Conservation (phyloP, 2,888 invertebrate genomes). For the Tryphoninae sp. region DNA sequence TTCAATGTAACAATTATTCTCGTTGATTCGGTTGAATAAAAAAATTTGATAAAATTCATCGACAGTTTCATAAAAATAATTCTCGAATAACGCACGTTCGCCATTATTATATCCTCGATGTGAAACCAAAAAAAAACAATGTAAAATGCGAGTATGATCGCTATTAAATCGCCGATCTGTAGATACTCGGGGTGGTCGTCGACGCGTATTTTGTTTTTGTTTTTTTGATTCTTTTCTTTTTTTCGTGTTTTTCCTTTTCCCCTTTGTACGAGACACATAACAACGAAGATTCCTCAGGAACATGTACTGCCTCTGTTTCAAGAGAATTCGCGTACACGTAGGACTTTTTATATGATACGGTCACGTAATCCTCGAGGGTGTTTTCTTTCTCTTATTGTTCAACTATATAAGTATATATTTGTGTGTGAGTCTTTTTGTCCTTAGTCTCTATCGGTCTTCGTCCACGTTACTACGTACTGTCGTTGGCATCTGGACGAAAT, state of each 20-base stretch:
- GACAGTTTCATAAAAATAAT: too few species aligned
- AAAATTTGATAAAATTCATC: too few species aligned
- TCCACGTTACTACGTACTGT: slow-evolving; percentile 37
- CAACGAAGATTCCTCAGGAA: not conserved
- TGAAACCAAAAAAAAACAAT: too few species aligned
- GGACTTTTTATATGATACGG: slow-evolving; percentile 49
- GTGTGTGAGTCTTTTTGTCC: slow-evolving; percentile 4
- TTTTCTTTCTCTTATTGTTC: slow-evolving; percentile 50
- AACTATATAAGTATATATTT: slow-evolving; percentile 12
- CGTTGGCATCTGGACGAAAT: slow-evolving; percentile 60
- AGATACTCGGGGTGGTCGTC: slow-evolving; percentile 7
- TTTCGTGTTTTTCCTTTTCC: not conserved
- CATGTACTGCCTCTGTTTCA: slow-evolving; percentile 26
- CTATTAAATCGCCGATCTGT: not conserved
- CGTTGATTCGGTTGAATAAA: too few species aligned
- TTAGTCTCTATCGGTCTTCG: slow-evolving; percentile 14
- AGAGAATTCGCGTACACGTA: slow-evolving; percentile 33
- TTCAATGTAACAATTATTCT: too few species aligned
- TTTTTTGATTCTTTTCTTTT: slow-evolving; percentile 32
- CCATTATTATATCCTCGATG: too few species aligned
- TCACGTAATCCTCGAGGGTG: slow-evolving; percentile 59
- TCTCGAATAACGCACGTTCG: too few species aligned
- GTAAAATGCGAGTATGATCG: not conserved
- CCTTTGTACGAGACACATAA: slow-evolving; percentile 17
- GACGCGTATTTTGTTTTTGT: slow-evolving; percentile 39